Evolutionary conservation across 2,797 vertebrate genomes (phyloP), one percentile per base, ranked within the genome.

Genomic region (Ctenosaura bakeri): DNA sequence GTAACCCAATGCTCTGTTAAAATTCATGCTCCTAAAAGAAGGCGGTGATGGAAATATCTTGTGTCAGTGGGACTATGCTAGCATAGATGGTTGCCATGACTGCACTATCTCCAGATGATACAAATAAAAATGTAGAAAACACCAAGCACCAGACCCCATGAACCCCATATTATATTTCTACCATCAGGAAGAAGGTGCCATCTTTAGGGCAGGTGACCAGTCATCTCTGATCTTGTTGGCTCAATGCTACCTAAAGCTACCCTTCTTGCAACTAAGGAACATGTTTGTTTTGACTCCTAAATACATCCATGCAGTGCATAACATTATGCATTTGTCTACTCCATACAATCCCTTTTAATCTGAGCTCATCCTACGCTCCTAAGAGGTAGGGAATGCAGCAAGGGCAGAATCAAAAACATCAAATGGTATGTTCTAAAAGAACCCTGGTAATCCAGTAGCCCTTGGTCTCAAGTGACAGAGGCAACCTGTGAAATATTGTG

Each of bases 41-140:
- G 85, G 82, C 76, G 24, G 46, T 64, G 66, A 87, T 42, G 56
- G 54, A 76, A 87, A 87, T 87, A 87, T 83, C 79, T 83, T 69
- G 71, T 90, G 89, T 83, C 71, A 38, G 79, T 83, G 42, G 52
- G 26, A 42, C 77, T 90, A 87, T 87, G 59, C 79, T 42, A 66
- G 87, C 85, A 90, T 54, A 83, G 62, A 87, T 66, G 69, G 85
- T 77, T 87, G 89, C 56, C 59, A 90, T 90, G 79, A 77, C 85
- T 90, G 69, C 20, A 32, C 66, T 46, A 29, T 80, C 64, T 87
- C 77, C 56, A 76, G 85, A 77, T 26, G 32, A 87, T 77, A 87
- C 66, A 79, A 84, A 83, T 54, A 84, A 69, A 71, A 88, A 71
- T 29, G 42, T 56, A 87, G 6, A 56, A 83, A 64, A 13, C 10